phyloP scores from a whole-genome alignment of 2,113 vertebrate species.

The Pleuronectes platessa region DNA sequence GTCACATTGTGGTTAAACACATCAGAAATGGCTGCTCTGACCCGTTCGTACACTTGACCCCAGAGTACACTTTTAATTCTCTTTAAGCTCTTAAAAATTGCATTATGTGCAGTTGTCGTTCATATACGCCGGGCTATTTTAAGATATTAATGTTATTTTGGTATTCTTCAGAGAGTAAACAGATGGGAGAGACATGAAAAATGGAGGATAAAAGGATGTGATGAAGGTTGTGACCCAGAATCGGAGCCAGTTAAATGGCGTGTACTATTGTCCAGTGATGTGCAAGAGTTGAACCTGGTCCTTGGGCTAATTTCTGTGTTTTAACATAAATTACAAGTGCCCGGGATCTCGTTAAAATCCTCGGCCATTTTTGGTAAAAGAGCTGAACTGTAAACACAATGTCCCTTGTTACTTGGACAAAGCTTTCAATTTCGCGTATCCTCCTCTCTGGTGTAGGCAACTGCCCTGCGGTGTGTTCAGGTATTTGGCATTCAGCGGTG shows the following conservation, averaged over 20 bases:
- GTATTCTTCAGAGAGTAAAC: constrained; percentile 25
- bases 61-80: constrained; percentile 9
- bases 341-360: background rate
- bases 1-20: constrained; percentile 57
- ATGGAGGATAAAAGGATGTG: constrained; percentile 38
- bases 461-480: constrained; percentile 61
- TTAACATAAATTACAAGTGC: constrained; percentile 35
- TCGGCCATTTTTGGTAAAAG: constrained; percentile 6
- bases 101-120: background rate
- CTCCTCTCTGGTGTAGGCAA: constrained; percentile 17
- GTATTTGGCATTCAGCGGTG: constrained; percentile 18
- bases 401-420: constrained; percentile 35
- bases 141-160: constrained; percentile 35
- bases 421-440: constrained; percentile 37
- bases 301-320: constrained; percentile 16
- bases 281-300: constrained; percentile 9
- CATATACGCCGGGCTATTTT: constrained; percentile 26
- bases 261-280: constrained; percentile 15
- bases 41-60: constrained; percentile 44
- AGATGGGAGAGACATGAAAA: constrained; percentile 38
- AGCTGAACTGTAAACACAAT: constrained; percentile 3
- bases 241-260: background rate
- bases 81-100: constrained; percentile 20
- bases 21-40: constrained; percentile 34
- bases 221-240: constrained; percentile 51